A percentile compares a stretch with the other conserved stretches of the same genome.
Evolutionary conservation across 2,888 invertebrate genomes (phyloP).

Genomic region (Mylabris sibirica): DNA sequence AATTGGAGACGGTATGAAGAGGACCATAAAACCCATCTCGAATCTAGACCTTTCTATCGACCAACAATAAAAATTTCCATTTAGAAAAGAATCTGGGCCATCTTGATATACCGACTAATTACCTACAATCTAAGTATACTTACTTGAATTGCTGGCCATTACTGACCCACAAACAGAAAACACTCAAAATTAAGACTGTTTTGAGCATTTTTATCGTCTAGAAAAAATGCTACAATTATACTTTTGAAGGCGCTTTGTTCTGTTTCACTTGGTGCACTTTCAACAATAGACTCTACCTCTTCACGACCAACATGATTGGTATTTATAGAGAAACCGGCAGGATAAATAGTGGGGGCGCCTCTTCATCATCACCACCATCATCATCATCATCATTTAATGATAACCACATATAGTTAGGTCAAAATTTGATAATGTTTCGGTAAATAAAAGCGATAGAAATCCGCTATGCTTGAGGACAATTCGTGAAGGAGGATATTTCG

Average conservation of each 20-base stretch:
- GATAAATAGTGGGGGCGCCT: slow-evolving; percentile 41
- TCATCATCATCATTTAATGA: slow-evolving; percentile 43
- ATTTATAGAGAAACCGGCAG: slow-evolving; percentile 43
- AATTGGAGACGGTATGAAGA: neutral
- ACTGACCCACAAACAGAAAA: slow-evolving; percentile 15
- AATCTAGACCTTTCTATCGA: neutral
- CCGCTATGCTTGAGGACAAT: neutral
- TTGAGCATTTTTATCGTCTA: slow-evolving; percentile 21
- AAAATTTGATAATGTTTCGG: slow-evolving; percentile 14
- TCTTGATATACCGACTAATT: neutral
- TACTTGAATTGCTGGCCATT: slow-evolving; percentile 26
- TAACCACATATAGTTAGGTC: slow-evolving; percentile 51
- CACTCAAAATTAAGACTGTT: slow-evolving; percentile 21
- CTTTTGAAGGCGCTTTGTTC: slow-evolving; percentile 20
- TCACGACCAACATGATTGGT: slow-evolving; percentile 21
- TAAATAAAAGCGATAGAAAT: neutral
- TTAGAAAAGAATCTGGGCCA: neutral
- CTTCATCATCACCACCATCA: slow-evolving; percentile 41
- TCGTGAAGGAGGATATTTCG: neutral
- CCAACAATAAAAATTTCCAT: neutral
- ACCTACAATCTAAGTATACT: slow-evolving; percentile 20
- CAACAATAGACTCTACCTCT: slow-evolving; percentile 1
- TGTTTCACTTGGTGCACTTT: neutral
- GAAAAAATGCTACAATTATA: slow-evolving; percentile 17
- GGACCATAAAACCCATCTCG: neutral